Conservation (phyloP, 2,888 invertebrate genomes). For the Criorhina ranunculi region DNA sequence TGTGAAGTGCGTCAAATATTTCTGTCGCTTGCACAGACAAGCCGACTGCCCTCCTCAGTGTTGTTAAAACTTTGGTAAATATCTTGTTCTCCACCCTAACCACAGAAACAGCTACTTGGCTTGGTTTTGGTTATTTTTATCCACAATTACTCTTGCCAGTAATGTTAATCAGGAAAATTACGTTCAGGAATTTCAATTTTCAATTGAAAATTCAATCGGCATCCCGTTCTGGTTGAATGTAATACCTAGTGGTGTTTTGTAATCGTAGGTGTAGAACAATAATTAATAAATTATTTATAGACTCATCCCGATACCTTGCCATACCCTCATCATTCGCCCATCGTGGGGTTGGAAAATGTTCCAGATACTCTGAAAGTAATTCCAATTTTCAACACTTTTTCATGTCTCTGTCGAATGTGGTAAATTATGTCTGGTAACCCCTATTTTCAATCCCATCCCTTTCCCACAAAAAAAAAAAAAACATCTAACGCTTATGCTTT, state of each 20-base stretch:
- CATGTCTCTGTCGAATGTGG: background rate
- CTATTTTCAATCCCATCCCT: background rate
- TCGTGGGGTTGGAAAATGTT: background rate
- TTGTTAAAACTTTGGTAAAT: background rate
- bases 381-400: conserved; percentile 12
- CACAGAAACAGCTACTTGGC: background rate
- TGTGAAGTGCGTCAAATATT: conserved; percentile 23
- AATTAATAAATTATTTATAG: conserved; percentile 28
- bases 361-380: background rate
- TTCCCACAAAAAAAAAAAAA: background rate
- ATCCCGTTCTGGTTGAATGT: conserved; percentile 11
- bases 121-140: conserved; percentile 9
- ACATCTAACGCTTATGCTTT: conserved; percentile 16
- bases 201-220: conserved; percentile 36
- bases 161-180: conserved; percentile 18
- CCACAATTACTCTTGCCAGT: conserved; percentile 19
- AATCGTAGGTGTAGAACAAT: conserved; percentile 22
- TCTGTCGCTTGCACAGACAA: conserved; percentile 11
- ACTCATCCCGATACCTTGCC: background rate
- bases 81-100: background rate
- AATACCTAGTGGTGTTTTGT: background rate
- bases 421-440: background rate
- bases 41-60: background rate
- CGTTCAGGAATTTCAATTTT: conserved; percentile 45
- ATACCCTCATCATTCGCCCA: background rate